Base-by-base conservation (phyloP, 2,888 invertebrate genomes). In the Lasioglossum calceatum region DNA sequence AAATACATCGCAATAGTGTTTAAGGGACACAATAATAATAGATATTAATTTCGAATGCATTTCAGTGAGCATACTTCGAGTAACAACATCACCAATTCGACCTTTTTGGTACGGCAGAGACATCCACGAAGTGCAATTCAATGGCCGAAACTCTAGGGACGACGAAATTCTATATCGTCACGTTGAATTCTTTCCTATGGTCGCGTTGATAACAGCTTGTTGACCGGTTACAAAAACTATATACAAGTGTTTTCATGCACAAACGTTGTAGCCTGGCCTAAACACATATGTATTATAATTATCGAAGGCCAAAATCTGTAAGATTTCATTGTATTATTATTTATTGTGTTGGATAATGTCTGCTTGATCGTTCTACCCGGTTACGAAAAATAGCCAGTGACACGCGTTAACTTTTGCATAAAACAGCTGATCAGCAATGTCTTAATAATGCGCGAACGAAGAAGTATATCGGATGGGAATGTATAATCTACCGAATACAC, bases 21-120 rank as follows among this genome's bases (percentile, higher is more conserved):
- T 71, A 91, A 92, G 87, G 81, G 67, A 85, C 82, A 89, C 82
- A 83, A 88, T 84, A 88, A 88, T 91, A 89, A 90, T 89, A 89
- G 85, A 76, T 77, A 75, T 82, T 91, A 92, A 89, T 89, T 84
- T 77, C 77, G 77, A 87, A 84, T 87, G 85, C 84, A 90, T 77
- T 77, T 77, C 77, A 64, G 64, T 77, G 77, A 64, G 64, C 36
- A 77, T 44, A 77, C 44, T 67, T 64, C 47, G 47, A 32, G 14
- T 77, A 77, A 77, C 64, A 36, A 23, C 47, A 42, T 64, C 64
- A 47, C 64, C 44, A 42, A 77, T 32, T 77, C 42, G 19, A 76
- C 70, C 39, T 70, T 70, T 70, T 70, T 39, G 70, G 67, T 67
- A 67, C 67, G 67, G 23, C 67, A 67, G 70, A 39, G 70, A 39